Conservation (phyloP, 2,888 invertebrate species). For the Chymomyza caudatula region DNA sequence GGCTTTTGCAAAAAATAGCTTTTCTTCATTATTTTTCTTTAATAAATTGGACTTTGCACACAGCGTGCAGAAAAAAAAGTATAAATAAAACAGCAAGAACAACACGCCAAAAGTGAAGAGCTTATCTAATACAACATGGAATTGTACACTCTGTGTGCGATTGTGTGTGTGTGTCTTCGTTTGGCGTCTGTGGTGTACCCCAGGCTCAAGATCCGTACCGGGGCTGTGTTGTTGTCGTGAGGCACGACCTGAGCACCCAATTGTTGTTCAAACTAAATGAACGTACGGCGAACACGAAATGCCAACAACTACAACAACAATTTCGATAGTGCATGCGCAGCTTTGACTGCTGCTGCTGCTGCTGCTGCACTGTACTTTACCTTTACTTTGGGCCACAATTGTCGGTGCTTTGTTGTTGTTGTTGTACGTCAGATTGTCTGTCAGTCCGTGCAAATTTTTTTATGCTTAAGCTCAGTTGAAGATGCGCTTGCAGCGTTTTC, state of each 20-base stretch:
- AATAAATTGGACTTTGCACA: neutral
- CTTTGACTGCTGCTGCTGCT: neutral
- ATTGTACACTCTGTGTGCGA: neutral
- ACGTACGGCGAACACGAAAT: conserved; percentile 68
- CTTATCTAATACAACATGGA: conserved; percentile 40
- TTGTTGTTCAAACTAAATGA: conserved; percentile 68
- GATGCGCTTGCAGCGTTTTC: conserved; percentile 70
- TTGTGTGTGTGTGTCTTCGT: neutral
- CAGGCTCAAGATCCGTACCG: neutral
- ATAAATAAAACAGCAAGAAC: conserved; percentile 23
- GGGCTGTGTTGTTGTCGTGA: conserved; percentile 53
- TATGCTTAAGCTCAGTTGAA: conserved; percentile 45
- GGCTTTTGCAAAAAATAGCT: neutral
- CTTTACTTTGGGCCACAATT: conserved; percentile 3
- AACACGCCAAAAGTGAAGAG: conserved; percentile 4
- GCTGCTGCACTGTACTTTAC: neutral
- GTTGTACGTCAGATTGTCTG: neutral
- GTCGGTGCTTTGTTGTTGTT: conserved; percentile 1
- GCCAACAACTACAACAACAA: conserved; percentile 1
- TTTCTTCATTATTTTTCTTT: neutral
- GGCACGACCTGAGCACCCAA: conserved; percentile 69
- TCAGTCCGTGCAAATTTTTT: conserved; percentile 47
- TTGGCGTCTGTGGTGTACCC: neutral
- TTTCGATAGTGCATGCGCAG: neutral
- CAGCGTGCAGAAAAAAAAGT: neutral